phyloP scores from a whole-genome alignment of 2,888 invertebrate genomes.

The Stegana nigrithorax region DNA sequence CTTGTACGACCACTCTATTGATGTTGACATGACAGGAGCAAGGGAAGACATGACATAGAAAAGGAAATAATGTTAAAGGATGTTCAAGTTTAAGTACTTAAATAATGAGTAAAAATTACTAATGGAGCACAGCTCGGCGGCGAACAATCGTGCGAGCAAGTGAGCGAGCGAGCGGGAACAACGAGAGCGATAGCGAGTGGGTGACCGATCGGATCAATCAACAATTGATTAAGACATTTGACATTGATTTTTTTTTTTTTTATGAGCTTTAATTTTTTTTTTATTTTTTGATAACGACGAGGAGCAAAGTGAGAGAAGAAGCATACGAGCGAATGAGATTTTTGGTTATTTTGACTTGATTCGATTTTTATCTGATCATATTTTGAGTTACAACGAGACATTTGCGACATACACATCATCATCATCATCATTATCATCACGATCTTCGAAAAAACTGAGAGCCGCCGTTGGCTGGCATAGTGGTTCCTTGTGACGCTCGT shows the following conservation, averaged over 20 bases:
- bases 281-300: conserved; percentile 31
- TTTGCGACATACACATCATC: conserved; percentile 22
- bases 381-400: conserved; percentile 20
- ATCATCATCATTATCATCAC: conserved; percentile 23
- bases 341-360: conserved; percentile 11
- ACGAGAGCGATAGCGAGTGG: no score
- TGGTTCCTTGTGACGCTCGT: conserved; percentile 20
- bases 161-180: conserved; percentile 49
- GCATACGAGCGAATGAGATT: conserved; percentile 36
- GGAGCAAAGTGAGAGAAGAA: conserved; percentile 26
- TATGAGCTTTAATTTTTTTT: no score
- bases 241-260: conserved; percentile 17
- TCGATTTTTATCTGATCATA: conserved; percentile 17
- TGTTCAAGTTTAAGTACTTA: conserved; percentile 37
- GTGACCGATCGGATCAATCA: conserved; percentile 39
- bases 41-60: conserved; percentile 57
- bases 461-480: conserved; percentile 10
- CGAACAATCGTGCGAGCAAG: conserved; percentile 51
- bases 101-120: conserved; percentile 65
- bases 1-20: conserved; percentile 89
- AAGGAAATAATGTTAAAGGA: conserved; percentile 53
- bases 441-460: neutral
- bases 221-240: no score
- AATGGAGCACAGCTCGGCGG: conserved; percentile 66
- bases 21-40: neutral